phyloP scores from a whole-genome alignment of 64 coral and sea anemone species.

The Catalaphyllia jardinei region DNA sequence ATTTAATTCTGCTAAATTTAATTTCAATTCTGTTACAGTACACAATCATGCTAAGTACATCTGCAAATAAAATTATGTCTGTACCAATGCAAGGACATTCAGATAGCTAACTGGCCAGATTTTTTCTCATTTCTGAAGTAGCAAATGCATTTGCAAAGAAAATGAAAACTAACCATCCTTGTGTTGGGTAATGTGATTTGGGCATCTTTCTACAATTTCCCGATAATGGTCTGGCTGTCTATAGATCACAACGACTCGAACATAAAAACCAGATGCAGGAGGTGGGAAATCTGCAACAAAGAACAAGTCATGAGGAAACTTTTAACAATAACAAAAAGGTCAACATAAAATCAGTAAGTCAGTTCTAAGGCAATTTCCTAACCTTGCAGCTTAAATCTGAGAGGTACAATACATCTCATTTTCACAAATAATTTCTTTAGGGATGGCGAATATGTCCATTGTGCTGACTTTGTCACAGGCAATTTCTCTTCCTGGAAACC shows the following conservation, averaged over 20 bases:
- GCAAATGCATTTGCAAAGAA: neutral
- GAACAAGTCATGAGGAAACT: neutral
- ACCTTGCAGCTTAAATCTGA: conserved; percentile 67
- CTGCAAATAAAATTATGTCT: too few species aligned
- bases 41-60: too few species aligned
- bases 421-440: conserved; percentile 77
- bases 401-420: conserved; percentile 65
- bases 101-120: too few species aligned
- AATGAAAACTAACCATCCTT: conserved; percentile 69
- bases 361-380: neutral
- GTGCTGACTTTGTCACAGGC: conserved; percentile 64
- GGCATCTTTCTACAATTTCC: conserved; percentile 78
- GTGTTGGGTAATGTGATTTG: conserved; percentile 80
- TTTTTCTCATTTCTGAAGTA: too few species aligned
- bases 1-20: too few species aligned
- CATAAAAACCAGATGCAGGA: conserved; percentile 14
- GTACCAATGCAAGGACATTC: too few species aligned
- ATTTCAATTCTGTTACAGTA: too few species aligned
- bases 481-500: conserved; percentile 68
- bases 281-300: conserved; percentile 53
- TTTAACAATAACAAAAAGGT: neutral
- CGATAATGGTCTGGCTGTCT: conserved; percentile 83
- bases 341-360: neutral
- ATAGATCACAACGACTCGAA: conserved; percentile 73
- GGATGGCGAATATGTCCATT: conserved; percentile 77